Percentiles rank a stretch among this genome's conserved stretches.
Conservation (phyloP, 2,797 vertebrate species). For the Alectoris magna region DNA sequence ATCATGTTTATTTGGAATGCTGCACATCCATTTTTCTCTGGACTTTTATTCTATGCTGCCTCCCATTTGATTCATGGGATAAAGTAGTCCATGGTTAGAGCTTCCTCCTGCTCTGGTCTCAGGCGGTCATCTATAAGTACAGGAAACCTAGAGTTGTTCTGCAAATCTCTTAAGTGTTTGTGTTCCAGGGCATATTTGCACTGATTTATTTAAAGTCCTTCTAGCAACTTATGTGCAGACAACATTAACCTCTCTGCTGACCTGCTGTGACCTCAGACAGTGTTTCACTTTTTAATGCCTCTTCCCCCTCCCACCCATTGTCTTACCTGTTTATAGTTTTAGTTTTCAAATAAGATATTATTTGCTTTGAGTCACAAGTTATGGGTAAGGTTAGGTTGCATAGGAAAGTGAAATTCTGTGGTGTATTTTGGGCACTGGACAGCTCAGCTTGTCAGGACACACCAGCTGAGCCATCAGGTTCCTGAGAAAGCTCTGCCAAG, state of each 20-base stretch:
- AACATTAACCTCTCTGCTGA: neutral
- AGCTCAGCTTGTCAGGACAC: neutral
- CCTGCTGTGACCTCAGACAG: slow-evolving; percentile 10
- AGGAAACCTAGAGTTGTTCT: neutral
- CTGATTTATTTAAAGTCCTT: neutral
- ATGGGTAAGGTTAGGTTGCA: neutral
- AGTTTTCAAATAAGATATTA: neutral
- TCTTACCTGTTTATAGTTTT: slow-evolving; percentile 5
- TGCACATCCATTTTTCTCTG: neutral
- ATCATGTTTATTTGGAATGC: neutral
- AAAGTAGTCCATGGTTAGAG: neutral
- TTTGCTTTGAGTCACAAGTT: slow-evolving; percentile 21
- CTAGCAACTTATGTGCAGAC: neutral
- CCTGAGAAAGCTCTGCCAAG: fast-evolving
- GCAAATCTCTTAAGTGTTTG: neutral
- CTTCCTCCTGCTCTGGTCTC: neutral
- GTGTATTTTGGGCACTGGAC: neutral
- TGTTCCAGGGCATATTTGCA: neutral
- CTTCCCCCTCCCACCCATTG: slow-evolving; percentile 22
- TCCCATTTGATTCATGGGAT: neutral
- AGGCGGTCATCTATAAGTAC: neutral
- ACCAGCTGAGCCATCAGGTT: neutral
- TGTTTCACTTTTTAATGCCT: slow-evolving; percentile 7
- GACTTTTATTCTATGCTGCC: neutral
- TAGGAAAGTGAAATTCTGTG: slow-evolving; percentile 23